Percentiles rank a stretch among this genome's conserved stretches.
Conservation (phyloP, 23 tunicate species). For the Pegea sp. region DNA sequence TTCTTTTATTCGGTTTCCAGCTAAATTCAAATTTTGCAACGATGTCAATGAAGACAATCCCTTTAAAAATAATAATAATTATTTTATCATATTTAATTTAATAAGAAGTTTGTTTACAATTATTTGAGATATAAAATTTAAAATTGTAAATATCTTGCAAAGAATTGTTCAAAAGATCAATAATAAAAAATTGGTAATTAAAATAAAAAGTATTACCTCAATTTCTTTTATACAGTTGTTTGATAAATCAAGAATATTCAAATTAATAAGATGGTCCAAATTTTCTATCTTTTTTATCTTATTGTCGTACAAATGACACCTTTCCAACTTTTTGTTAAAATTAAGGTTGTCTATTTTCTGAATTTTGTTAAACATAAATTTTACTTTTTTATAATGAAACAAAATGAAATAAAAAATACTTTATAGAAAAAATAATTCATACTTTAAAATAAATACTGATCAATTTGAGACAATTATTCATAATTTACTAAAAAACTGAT, state of each 20-base stretch:
- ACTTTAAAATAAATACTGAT: background rate
- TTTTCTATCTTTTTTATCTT: slow-evolving; percentile 53
- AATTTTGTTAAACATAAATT: background rate
- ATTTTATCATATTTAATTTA: background rate
- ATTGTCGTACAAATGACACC: slow-evolving; percentile 48
- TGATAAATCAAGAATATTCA: slow-evolving; percentile 44
- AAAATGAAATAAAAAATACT: background rate
- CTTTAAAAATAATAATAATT: slow-evolving; percentile 11
- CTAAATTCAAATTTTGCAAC: slow-evolving; percentile 36
- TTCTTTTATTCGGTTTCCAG: slow-evolving; percentile 29
- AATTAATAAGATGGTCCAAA: slow-evolving; percentile 26
- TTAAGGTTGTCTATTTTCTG: slow-evolving; percentile 63
- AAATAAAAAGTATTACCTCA: slow-evolving; percentile 10
- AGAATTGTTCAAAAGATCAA: background rate
- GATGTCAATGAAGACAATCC: slow-evolving; percentile 46
- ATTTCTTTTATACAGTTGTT: slow-evolving; percentile 24
- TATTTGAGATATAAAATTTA: no score
- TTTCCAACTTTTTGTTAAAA: slow-evolving; percentile 29
- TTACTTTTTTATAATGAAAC: background rate
- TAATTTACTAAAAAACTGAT: no score
- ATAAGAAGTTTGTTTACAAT: no score
- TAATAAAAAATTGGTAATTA: background rate
- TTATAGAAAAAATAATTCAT: background rate
- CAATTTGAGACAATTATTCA: no score
- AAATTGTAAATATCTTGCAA: background rate